These are phyloP conservation scores for Euthynnus affinis DNA, from an alignment of 2,797 vertebrate species.

Conservation along the genomic window DNA sequence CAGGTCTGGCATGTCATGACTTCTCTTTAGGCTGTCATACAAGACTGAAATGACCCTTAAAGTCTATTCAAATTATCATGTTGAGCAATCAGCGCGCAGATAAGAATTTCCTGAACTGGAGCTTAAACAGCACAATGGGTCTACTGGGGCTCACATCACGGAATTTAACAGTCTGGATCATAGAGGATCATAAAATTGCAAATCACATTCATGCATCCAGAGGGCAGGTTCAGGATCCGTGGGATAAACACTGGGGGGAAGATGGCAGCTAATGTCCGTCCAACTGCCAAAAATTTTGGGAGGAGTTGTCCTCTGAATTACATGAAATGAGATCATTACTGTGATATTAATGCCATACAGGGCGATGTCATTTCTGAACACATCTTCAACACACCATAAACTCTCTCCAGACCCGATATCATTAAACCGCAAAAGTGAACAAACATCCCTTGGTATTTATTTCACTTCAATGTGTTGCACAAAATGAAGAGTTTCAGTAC, in stretches of 20 bases:
- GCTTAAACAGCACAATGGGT: conserved; percentile 1
- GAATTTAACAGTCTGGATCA: conserved; percentile 38
- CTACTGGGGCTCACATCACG: conserved; percentile 27
- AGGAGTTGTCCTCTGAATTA: background rate
- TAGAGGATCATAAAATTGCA: conserved; percentile 13
- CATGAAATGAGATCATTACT: background rate
- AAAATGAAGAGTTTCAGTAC: background rate
- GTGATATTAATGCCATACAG: background rate
- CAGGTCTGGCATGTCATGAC: background rate
- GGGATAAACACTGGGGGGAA: background rate
- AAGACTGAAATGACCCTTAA: background rate
- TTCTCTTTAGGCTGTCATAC: background rate
- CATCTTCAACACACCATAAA: background rate
- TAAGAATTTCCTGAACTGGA: conserved; percentile 43
- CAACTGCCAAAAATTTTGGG: conserved; percentile 26
- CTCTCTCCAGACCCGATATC: background rate
- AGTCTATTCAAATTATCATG: conserved; percentile 6
- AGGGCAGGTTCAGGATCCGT: conserved; percentile 3
- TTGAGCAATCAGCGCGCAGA: conserved; percentile 39
- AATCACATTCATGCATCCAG: conserved; percentile 2
- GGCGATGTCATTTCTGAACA: background rate
- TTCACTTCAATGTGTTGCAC: background rate
- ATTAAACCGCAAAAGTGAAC: background rate
- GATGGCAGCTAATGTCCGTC: conserved; percentile 21
- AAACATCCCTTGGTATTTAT: conserved; percentile 16